Base-by-base conservation (phyloP, 2,797 vertebrate genomes). In the Emydoidea blandingii region DNA sequence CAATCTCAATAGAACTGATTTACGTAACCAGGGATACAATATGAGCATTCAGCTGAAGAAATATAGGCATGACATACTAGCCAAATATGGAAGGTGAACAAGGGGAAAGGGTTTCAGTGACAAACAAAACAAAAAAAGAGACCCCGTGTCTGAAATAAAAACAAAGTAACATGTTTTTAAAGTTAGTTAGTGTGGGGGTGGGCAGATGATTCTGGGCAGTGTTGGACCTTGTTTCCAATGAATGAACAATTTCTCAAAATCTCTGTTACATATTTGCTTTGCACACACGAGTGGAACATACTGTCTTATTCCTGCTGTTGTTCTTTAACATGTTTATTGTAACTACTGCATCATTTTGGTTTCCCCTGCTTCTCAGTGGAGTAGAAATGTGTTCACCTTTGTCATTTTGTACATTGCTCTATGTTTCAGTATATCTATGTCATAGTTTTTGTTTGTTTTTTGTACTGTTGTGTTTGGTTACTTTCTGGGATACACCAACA, bases 241-340 rank as follows among this genome's bases (percentile, higher is more conserved):
- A 96, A 92, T 93, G 83, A 92, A 86, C 3, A 16, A 86, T 88
- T 96, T 96, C 87, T 96, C 91, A 84, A 87, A 86, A 93, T 27
- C 41, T 88, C 84, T 89, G 93, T 85, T 92, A 59, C 62, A 88
- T 91, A 81, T 82, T 85, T 96, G 91, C 87, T 96, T 97, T 93
- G 79, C 25, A 27, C 37, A 74, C 23, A 74, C 3, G 85, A 1
- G 1, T 78, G 92, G 93, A 56, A 50, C 68, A 80, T 89, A 87
- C 56, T 5, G 2, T 92, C 93, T 91, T 27, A 87, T 65, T 79
- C 57, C n/a, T 92, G 92, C 41, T 93, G 92, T 81, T 92, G 93
- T 92, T 94, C 56, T 91, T 96, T 90, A 84, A 80, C 15, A 23
- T 12, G 88, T 82, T 91, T n/a, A 81, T 90, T 93, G 92, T 5